Evolutionary conservation across 2,113 vertebrate species (phyloP), one percentile per base, ranked within the genome.

Genomic region (Toxotes chatareus): DNA sequence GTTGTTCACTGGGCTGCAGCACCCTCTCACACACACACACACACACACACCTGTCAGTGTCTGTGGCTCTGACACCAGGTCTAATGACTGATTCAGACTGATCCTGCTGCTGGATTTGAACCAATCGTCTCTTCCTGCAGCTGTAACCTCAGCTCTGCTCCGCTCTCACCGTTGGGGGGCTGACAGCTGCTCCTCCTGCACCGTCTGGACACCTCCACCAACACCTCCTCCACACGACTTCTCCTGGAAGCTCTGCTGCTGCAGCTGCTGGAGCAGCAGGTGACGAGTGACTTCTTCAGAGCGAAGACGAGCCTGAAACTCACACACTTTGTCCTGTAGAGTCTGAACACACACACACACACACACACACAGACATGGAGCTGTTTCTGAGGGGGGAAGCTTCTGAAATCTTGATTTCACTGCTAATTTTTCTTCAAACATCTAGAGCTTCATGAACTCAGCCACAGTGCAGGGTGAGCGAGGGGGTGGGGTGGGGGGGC

Each of bases 301-400:
- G 17, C 81, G 90, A 80, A 95, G 92, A 82, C 93, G 93, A 81
- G 95, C 89, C 82, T 95, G 94, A 88, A 89, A 93, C 90, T 95
- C 59, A 74, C 80, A 93, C 81, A 89, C 91, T 34, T 94, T 93
- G 83, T 96, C 95, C 90, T 88, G 94, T 59, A 96, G 93, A 3
- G 92, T 94, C 96, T 97, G 94, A 2, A 81, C 21, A 73, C 40
- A 75, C n/a, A 79, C 23, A 68, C 13, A 69, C 8, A 32, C 59
- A 56, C 38, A 46, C 32, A 57, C 23, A 51, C 5, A 73, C 51
- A 62, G 32, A 36, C 19, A 34, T 7, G 2, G 2, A 42, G 42
- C 60, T 44, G 42, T 5, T 60, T 64, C 49, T 70, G 63, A 14
- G 11, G 17, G n/a, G 19, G n/a, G 32, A 67, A 60, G 23, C 55